These are phyloP conservation scores for Hoplostethus mediterraneus DNA, from an alignment of 2,797 vertebrate species.

Conservation along the genomic window DNA sequence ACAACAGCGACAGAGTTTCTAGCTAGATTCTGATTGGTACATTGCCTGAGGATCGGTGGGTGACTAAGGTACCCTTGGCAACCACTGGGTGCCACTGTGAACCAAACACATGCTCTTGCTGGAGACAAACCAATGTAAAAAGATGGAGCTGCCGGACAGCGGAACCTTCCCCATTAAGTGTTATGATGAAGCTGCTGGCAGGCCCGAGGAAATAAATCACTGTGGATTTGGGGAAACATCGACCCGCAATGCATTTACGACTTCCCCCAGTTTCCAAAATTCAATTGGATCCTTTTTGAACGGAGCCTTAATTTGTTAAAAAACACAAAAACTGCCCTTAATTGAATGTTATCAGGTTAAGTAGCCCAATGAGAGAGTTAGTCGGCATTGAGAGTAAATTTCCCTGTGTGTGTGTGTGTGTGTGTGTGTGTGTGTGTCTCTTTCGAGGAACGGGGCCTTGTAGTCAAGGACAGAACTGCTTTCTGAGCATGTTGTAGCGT, in stretches of 20 bases:
- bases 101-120: conserved; percentile 21
- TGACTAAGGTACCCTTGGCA: conserved; percentile 1
- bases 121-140: conserved; percentile 9
- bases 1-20: neutral
- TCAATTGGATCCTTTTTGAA: conserved; percentile 11
- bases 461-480: conserved; percentile 57
- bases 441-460: conserved; percentile 33
- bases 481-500: conserved; percentile 48
- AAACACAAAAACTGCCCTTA: conserved; percentile 31
- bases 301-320: conserved; percentile 35
- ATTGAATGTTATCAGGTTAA: conserved; percentile 40
- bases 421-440: conserved; percentile 9
- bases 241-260: neutral
- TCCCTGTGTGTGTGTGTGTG: conserved; percentile 21
- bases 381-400: neutral
- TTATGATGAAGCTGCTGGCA: conserved; percentile 15
- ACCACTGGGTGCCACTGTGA: conserved; percentile 46
- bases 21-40: conserved; percentile 3
- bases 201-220: conserved; percentile 13
- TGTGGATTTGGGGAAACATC: conserved; percentile 10
- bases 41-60: conserved; percentile 6
- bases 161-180: conserved; percentile 16
- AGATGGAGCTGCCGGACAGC: neutral
- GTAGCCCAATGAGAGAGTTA: conserved; percentile 20
- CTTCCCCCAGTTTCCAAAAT: conserved; percentile 21